A percentile compares a stretch with the other conserved stretches of the same genome.
These are phyloP conservation scores for Megaptera novaeangliae DNA, from an alignment of 2,113 vertebrate genomes.

Conservation along the genomic window DNA sequence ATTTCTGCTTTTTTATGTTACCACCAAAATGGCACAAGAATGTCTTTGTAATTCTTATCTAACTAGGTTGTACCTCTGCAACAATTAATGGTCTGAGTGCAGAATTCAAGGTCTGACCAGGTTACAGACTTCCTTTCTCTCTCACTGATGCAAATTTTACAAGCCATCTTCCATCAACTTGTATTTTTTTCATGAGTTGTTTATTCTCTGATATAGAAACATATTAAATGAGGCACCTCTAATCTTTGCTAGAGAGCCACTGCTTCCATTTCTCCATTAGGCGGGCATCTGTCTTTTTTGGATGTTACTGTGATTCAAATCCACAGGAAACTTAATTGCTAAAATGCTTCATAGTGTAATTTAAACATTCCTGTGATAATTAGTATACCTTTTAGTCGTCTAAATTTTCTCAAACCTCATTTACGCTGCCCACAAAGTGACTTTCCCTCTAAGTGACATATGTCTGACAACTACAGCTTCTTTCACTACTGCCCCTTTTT, in stretches of 20 bases:
- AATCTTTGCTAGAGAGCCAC: background rate
- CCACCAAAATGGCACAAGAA: background rate
- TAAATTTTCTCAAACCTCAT: constrained; percentile 58
- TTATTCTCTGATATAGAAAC: constrained; percentile 29
- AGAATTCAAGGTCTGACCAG: background rate
- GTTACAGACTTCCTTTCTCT: background rate
- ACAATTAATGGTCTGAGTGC: background rate
- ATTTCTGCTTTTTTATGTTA: background rate
- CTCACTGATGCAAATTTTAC: background rate
- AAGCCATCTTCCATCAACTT: background rate
- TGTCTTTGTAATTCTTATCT: background rate
- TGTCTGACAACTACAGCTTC: constrained; percentile 15
- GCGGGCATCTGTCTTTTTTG: background rate
- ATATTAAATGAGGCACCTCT: background rate
- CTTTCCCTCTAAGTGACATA: constrained; percentile 53
- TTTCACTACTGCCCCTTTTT: background rate
- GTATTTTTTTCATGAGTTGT: background rate
- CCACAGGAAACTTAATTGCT: constrained; percentile 28
- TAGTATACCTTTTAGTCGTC: constrained; percentile 26
- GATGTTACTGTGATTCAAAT: constrained; percentile 29
- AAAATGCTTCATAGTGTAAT: constrained; percentile 3
- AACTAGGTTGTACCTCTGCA: background rate
- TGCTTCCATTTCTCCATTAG: background rate
- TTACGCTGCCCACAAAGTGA: constrained; percentile 46
- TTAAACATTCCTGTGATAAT: constrained; percentile 41